phyloP scores from a whole-genome alignment of 1,140 invertebrate species.

The Solenopsis invicta region DNA sequence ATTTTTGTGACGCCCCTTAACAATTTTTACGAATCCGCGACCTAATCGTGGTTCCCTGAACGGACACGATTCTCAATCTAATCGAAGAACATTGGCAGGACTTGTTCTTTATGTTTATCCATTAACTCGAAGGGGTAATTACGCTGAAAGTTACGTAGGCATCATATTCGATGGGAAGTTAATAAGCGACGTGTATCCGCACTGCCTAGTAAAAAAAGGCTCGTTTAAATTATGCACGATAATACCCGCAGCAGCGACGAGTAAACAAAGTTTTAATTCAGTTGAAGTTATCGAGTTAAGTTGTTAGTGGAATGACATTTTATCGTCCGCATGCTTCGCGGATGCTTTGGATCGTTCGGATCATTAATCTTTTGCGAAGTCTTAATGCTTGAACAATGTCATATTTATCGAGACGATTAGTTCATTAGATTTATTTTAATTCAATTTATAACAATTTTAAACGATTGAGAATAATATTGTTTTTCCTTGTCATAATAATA shows the following conservation, averaged over 20 bases:
- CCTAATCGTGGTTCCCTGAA: background rate
- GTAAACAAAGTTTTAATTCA: conserved; percentile 59
- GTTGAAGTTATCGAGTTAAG: conserved; percentile 42
- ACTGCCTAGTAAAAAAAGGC: background rate
- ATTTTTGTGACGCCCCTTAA: conserved; percentile 42
- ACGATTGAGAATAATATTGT: background rate
- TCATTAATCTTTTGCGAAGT: background rate
- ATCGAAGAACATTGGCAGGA: conserved; percentile 2
- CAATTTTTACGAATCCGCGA: conserved; percentile 1
- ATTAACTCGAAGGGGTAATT: conserved; percentile 59
- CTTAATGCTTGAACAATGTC: background rate
- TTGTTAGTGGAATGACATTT: conserved; percentile 40
- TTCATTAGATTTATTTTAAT: conserved; percentile 4
- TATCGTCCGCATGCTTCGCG: conserved; percentile 20
- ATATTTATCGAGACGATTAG: background rate
- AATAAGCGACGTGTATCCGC: conserved; percentile 47
- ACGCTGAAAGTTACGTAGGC: conserved; percentile 46
- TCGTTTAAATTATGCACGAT: conserved; percentile 23
- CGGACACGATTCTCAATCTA: conserved; percentile 39
- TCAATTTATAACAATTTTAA: background rate
- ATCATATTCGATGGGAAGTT: conserved; percentile 62
- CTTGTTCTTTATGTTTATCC: conserved; percentile 60
- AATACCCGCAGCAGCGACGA: conserved; percentile 2
- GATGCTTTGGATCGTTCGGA: conserved; percentile 10
- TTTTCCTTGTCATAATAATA: background rate